These are phyloP conservation scores for Glandiceps talaboti DNA, from an alignment of 53 echinoderm and acorn worm genomes.

Conservation along the genomic window DNA sequence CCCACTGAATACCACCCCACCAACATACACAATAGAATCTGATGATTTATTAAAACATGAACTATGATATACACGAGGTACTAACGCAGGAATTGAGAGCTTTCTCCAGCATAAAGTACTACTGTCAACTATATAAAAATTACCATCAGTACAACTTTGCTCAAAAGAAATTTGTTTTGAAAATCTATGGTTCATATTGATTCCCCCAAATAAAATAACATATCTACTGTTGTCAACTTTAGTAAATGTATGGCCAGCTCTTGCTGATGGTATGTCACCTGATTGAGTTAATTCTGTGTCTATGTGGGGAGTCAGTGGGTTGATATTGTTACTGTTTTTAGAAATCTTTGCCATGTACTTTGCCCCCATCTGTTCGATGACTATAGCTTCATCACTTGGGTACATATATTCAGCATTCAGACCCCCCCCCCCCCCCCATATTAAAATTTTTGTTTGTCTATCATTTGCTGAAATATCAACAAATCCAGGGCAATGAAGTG, in stretches of 20 bases:
- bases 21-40: neutral
- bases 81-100: constrained; percentile 10
- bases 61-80: constrained; percentile 10
- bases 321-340: neutral
- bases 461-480: neutral
- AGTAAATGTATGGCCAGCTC: constrained; percentile 10
- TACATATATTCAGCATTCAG: neutral
- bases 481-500: neutral
- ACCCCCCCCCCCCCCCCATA: neutral
- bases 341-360: neutral
- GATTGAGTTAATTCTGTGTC: too few relatives aligned
- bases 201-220: constrained; percentile 16
- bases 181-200: constrained; percentile 4
- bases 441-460: neutral
- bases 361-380: neutral
- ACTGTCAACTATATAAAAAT: constrained; percentile 16
- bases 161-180: constrained; percentile 7
- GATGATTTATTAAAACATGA: neutral
- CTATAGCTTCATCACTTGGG: neutral
- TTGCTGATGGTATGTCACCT: neutral
- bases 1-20: neutral
- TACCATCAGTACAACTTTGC: constrained; percentile 15
- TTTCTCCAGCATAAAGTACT: constrained; percentile 13
- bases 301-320: neutral
- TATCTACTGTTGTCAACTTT: neutral